Conservation (phyloP, 2,113 vertebrate genomes). For the Catharus minimus region DNA sequence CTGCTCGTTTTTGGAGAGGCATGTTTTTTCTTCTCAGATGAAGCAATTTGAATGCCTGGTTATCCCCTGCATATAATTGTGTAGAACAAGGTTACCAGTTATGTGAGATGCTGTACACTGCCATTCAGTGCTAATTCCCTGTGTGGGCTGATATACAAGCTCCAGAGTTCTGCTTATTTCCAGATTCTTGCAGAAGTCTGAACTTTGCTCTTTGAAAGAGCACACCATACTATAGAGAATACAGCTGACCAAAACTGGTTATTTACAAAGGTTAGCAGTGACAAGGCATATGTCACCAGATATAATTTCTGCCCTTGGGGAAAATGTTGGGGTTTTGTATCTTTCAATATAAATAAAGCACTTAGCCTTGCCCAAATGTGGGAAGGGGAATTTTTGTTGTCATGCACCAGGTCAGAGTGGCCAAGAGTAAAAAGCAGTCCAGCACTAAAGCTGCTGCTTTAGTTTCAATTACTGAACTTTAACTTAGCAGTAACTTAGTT, state of each 20-base stretch:
- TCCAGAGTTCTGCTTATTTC: not conserved
- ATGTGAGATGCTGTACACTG: not conserved
- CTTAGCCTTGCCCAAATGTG: not conserved
- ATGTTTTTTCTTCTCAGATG: not conserved
- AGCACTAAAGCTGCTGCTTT: not conserved
- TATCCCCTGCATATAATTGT: not conserved
- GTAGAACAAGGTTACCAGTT: not conserved
- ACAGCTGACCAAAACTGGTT: constrained; percentile 36
- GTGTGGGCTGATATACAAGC: not conserved
- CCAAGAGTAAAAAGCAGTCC: not conserved
- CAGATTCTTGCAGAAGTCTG: not conserved
- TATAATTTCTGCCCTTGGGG: constrained; percentile 15
- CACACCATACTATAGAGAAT: not conserved
- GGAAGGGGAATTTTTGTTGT: not conserved
- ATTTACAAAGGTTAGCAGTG: constrained; percentile 40
- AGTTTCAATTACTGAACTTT: not conserved
- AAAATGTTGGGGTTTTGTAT: constrained; percentile 14
- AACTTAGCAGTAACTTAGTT: not conserved
- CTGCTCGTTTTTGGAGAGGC: not conserved
- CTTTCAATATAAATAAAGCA: constrained; percentile 41
- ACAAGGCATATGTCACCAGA: constrained; percentile 30
- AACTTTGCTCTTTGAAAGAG: constrained; percentile 50
- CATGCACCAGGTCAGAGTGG: not conserved
- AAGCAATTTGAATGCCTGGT: not conserved
- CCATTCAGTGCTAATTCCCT: not conserved